A percentile compares a stretch with the other conserved stretches of the same genome.
phyloP scores from a whole-genome alignment of 1,140 invertebrate genomes.

The Pseudoatta argentina region DNA sequence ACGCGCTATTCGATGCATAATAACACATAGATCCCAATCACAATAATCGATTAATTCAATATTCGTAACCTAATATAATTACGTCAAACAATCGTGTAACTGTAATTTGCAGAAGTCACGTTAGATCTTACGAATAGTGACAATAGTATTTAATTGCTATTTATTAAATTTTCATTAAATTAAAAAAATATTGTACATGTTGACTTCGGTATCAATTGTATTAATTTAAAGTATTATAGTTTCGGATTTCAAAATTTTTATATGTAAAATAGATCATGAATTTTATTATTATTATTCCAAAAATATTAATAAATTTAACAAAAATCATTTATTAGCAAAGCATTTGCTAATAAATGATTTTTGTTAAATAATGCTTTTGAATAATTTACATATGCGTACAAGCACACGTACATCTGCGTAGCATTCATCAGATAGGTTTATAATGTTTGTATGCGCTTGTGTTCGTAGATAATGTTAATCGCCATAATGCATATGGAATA shows the following conservation, averaged over 20 bases:
- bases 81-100: slow-evolving; percentile 16
- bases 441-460: background rate
- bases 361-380: slow-evolving; percentile 3
- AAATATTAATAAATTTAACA: background rate
- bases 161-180: slow-evolving; percentile 61
- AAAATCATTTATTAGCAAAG: too few relatives aligned
- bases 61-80: slow-evolving; percentile 3
- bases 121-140: background rate
- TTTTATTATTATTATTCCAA: background rate
- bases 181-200: background rate
- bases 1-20: slow-evolving; percentile 18
- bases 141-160: background rate
- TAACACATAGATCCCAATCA: slow-evolving; percentile 31
- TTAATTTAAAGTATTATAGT: background rate
- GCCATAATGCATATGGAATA: background rate
- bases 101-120: background rate
- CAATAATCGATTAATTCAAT: slow-evolving; percentile 36
- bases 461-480: slow-evolving; percentile 35
- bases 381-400: background rate
- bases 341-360: background rate
- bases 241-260: slow-evolving; percentile 37
- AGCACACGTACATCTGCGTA: background rate
- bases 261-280: background rate
- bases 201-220: slow-evolving; percentile 53
- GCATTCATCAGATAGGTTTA: background rate